Evolutionary conservation across 2,797 vertebrate species (phyloP).

Genomic region (Bradypus variegatus): DNA sequence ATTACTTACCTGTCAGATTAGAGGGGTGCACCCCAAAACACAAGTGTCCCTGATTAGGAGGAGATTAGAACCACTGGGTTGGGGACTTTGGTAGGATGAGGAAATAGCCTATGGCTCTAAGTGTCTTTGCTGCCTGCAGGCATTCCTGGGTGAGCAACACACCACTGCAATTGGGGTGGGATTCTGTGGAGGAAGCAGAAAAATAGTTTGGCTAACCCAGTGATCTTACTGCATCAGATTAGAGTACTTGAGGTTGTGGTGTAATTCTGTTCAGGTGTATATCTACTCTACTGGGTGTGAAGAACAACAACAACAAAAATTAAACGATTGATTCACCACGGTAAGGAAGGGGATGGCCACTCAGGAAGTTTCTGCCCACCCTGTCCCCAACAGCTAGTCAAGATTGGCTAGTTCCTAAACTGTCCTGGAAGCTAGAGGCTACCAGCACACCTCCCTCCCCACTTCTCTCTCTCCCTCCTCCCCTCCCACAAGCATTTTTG

Average conservation of each 20-base stretch:
- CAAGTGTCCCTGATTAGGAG: too few species aligned
- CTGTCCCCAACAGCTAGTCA: not conserved
- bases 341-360: not conserved
- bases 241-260: not conserved
- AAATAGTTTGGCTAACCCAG: not conserved
- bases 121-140: not conserved
- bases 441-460: not conserved
- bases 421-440: not conserved
- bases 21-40: not conserved
- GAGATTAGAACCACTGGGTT: not conserved
- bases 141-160: not conserved
- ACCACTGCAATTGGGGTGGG: too few species aligned
- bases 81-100: not conserved
- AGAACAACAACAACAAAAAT: not conserved
- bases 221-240: not conserved
- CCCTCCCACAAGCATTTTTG: not conserved
- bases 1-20: not conserved
- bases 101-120: not conserved
- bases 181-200: not conserved
- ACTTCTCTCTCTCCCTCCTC: not conserved
- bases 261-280: not conserved
- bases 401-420: not conserved
- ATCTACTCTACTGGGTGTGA: not conserved
- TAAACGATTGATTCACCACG: not conserved
- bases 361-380: not conserved